Evolutionary conservation across 2,113 vertebrate genomes (phyloP).

Genomic region (Nycticorax nycticorax): DNA sequence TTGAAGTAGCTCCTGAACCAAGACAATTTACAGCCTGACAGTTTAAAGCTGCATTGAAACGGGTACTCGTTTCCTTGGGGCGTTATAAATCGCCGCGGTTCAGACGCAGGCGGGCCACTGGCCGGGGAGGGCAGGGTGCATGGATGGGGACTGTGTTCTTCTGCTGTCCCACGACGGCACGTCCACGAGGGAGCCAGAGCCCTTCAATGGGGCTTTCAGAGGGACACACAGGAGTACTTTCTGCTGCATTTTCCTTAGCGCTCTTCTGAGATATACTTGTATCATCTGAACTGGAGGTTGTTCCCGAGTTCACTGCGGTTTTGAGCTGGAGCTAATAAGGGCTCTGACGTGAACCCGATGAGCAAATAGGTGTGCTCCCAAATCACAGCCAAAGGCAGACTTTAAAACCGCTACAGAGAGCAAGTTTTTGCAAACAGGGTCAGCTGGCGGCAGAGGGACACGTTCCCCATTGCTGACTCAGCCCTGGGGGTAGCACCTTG

Average conservation of each 20-base stretch:
- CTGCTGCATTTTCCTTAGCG: background rate
- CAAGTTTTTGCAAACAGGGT: background rate
- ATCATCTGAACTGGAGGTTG: conserved; percentile 24
- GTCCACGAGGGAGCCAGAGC: conserved; percentile 29
- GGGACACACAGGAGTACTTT: conserved; percentile 50
- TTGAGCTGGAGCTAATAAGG: background rate
- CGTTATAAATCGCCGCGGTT: background rate
- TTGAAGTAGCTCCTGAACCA: conserved; percentile 53
- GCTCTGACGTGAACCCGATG: background rate
- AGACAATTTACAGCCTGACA: conserved; percentile 64
- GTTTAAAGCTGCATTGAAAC: conserved; percentile 13
- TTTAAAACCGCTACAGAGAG: background rate
- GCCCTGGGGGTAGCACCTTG: background rate
- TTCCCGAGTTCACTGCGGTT: background rate
- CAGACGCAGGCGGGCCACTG: background rate
- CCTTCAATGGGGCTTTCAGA: conserved; percentile 61
- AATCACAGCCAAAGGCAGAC: background rate
- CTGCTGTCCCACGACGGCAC: conserved; percentile 15
- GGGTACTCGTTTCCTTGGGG: background rate
- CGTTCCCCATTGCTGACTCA: background rate
- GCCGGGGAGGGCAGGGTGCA: conserved; percentile 3
- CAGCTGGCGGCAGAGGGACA: background rate
- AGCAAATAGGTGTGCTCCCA: background rate
- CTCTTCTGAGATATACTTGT: background rate
- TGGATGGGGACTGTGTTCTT: conserved; percentile 56